Base-by-base conservation (phyloP, 2,113 vertebrate species). In the Poecilia latipinna region DNA sequence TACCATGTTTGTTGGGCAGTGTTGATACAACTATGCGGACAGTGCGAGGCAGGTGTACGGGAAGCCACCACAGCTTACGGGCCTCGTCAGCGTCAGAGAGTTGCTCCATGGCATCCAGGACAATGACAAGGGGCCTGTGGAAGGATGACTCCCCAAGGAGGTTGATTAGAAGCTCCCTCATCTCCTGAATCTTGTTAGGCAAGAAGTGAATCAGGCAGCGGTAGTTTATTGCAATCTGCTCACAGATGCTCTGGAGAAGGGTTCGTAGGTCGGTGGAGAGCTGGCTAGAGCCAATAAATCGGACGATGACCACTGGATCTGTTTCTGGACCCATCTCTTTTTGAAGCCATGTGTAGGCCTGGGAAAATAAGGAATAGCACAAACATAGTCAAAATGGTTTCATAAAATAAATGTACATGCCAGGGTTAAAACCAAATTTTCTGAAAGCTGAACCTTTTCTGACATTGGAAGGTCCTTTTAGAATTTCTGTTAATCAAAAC, bases 11-110 rank as follows among this genome's bases (percentile, higher is more conserved):
- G 83, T 97, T 99, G 80, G 98, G 98, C 94, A 99, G 94, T 0
- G 98, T 99, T 76, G 98, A 98, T 63, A 99, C 94, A 82, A 99
- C 90, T 37, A 99, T 95, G 65, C 98, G 95, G 26, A 98, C 98
- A 0, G 96, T 98, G 80, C 95, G 96, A 73, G 98, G 98, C 83
- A 99, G 95, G 81, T 98, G 96, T 57, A 96, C 75, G 3, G 98
- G 98, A 44, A 99, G 96, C 98, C 98, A 99, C 98, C 98, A 99
- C 24, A 99, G 94, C 86, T 98, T 98, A 80, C 97, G 96, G 26
- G 96, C 97, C 1, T 98, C 98, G 0, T 99, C 97, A 0, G 81
- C 93, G 13, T 99, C 98, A 1, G 97, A 95, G 42, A 99, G 95
- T 82, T 99, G 97, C 84, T 99, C 98, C 35, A 99, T 91, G 72